These are phyloP conservation scores for Drosophila recens DNA, from an alignment of 2,888 invertebrate genomes.

Conservation along the genomic window DNA sequence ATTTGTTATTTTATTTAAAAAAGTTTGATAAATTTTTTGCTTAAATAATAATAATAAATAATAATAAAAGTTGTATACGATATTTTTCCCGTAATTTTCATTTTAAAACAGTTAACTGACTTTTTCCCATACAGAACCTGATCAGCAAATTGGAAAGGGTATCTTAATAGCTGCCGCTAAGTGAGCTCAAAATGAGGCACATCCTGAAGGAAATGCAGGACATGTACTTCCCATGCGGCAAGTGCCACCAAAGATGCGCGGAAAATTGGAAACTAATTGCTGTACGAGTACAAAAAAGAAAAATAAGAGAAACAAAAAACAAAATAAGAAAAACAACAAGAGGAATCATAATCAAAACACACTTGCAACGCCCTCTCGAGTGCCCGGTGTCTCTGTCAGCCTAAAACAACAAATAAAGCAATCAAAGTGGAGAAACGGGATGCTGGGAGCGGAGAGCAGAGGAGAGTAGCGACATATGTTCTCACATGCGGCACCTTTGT, in stretches of 20 bases:
- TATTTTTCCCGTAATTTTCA: neutral
- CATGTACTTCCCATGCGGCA: slow-evolving; percentile 55
- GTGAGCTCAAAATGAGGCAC: slow-evolving; percentile 55
- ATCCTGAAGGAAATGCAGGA: slow-evolving; percentile 65
- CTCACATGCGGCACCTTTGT: slow-evolving; percentile 77
- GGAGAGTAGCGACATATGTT: slow-evolving; percentile 66
- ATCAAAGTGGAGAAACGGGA: slow-evolving; percentile 61
- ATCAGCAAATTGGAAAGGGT: neutral
- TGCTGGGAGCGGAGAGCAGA: slow-evolving; percentile 29
- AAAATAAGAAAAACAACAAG: slow-evolving; percentile 36
- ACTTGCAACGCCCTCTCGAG: slow-evolving; percentile 73
- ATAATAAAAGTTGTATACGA: neutral
- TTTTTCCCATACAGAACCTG: neutral
- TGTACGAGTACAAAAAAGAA: slow-evolving; percentile 19
- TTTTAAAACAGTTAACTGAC: neutral
- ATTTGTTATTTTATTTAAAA: too few species aligned
- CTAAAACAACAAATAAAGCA: slow-evolving; percentile 83
- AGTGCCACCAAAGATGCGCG: slow-evolving; percentile 77
- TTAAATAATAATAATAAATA: too few species aligned
- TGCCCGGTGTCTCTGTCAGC: slow-evolving; percentile 52
- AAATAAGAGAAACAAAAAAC: slow-evolving; percentile 7
- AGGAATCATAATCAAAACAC: slow-evolving; percentile 73
- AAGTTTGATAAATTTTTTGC: too few species aligned
- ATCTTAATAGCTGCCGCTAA: slow-evolving; percentile 29
- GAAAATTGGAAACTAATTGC: slow-evolving; percentile 70